Conservation (phyloP, 1,140 invertebrate species). For the Ylistrum balloti region DNA sequence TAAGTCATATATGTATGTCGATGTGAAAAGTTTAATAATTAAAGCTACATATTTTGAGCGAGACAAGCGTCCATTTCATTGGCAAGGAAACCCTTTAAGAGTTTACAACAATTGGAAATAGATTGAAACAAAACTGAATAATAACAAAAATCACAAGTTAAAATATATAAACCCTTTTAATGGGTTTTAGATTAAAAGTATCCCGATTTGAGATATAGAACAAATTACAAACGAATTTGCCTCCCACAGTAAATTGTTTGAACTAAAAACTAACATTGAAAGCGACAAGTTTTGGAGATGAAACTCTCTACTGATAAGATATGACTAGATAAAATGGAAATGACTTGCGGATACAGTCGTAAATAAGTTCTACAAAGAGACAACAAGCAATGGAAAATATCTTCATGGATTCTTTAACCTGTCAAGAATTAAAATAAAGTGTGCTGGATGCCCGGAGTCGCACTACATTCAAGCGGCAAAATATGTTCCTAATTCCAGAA, state of each 20-base stretch:
- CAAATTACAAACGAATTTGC: slow-evolving; percentile 30
- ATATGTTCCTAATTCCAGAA: slow-evolving; percentile 8
- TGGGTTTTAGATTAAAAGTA: background rate
- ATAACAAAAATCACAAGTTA: background rate
- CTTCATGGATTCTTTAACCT: background rate
- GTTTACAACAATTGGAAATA: background rate
- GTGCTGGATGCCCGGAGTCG: background rate
- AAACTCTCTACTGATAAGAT: background rate
- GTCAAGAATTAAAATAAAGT: background rate
- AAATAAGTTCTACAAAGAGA: background rate
- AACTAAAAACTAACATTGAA: background rate
- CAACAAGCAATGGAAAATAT: background rate
- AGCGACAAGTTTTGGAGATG: background rate
- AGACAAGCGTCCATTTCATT: slow-evolving; percentile 33
- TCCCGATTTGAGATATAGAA: background rate
- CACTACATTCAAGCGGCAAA: background rate
- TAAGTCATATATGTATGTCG: background rate
- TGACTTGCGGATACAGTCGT: background rate
- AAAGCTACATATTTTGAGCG: background rate
- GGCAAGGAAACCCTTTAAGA: background rate
- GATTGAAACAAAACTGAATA: background rate
- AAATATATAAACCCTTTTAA: background rate
- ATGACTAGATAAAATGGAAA: slow-evolving; percentile 2
- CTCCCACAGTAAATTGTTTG: slow-evolving; percentile 18
- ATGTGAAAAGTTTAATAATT: background rate